Percentiles rank a stretch among this genome's conserved stretches.
These are phyloP conservation scores for Phoebastria nigripes DNA, from an alignment of 2,797 vertebrate genomes.

Conservation along the genomic window DNA sequence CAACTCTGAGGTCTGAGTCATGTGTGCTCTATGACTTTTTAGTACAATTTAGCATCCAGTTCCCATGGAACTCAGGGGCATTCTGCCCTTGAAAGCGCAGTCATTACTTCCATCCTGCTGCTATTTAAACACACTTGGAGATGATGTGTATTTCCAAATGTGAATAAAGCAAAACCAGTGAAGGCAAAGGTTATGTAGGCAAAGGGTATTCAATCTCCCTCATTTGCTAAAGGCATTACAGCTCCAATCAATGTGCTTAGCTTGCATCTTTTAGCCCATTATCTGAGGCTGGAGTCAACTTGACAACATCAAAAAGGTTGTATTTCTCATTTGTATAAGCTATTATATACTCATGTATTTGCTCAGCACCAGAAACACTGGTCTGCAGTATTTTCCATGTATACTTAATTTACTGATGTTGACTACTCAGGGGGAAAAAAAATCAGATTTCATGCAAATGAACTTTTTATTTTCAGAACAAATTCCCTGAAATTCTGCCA, in stretches of 20 bases:
- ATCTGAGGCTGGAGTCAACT: neutral
- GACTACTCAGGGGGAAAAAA: neutral
- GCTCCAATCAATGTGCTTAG: neutral
- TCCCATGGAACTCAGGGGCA: neutral
- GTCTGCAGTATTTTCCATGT: neutral
- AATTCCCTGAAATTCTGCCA: neutral
- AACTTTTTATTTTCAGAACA: neutral
- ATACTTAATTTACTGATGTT: neutral
- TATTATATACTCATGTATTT: neutral
- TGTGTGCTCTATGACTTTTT: neutral
- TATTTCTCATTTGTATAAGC: neutral
- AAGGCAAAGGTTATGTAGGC: conserved; percentile 29
- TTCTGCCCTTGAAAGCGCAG: neutral
- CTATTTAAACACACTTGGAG: conserved; percentile 19
- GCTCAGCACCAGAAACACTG: neutral
- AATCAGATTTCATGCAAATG: neutral
- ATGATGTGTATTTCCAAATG: neutral
- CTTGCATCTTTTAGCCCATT: neutral
- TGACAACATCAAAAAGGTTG: neutral
- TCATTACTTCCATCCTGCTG: conserved; percentile 35
- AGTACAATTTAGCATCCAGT: neutral
- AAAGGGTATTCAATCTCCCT: neutral
- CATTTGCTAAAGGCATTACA: conserved; percentile 14
- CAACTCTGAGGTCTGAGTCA: neutral
- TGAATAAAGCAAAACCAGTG: conserved; percentile 1